Conservation (phyloP, 2,113 vertebrate genomes). For the Prochilodus magdalenae region DNA sequence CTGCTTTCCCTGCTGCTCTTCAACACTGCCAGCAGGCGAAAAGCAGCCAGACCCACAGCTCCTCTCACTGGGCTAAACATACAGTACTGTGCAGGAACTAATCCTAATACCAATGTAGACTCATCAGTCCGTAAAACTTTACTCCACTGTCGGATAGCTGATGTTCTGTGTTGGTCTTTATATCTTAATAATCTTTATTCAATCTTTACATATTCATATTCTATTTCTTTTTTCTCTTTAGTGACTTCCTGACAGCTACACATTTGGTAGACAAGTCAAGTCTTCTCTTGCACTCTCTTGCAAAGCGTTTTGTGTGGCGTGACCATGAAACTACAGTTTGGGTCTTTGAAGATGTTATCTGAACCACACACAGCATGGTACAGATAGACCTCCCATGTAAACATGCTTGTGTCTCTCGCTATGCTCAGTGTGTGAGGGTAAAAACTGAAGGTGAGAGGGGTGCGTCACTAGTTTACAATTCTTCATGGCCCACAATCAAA, state of each 20-base stretch:
- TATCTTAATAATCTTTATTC: no score
- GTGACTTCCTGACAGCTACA: no score
- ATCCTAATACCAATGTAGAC: no score
- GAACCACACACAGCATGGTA: slow-evolving; percentile 28
- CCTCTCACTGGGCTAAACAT: neutral
- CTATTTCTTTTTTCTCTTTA: no score
- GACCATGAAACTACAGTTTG: slow-evolving; percentile 16
- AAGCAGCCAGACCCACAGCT: neutral
- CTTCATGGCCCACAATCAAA: no score
- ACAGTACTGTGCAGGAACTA: no score
- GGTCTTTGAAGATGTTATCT: slow-evolving; percentile 34
- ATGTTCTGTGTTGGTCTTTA: no score
- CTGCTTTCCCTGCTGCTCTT: slow-evolving; percentile 17
- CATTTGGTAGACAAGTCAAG: no score
- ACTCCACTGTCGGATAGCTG: no score
- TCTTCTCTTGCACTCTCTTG: no score
- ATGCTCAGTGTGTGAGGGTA: neutral
- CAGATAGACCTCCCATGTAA: slow-evolving; percentile 25
- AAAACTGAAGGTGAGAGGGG: neutral
- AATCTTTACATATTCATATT: no score
- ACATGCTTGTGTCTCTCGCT: slow-evolving; percentile 17
- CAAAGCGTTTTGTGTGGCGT: neutral
- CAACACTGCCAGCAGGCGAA: neutral
- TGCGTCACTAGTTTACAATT: slow-evolving; percentile 2
- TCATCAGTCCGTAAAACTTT: no score